Base-by-base conservation (phyloP, 2,113 vertebrate genomes). In the Tyrannus savana region DNA sequence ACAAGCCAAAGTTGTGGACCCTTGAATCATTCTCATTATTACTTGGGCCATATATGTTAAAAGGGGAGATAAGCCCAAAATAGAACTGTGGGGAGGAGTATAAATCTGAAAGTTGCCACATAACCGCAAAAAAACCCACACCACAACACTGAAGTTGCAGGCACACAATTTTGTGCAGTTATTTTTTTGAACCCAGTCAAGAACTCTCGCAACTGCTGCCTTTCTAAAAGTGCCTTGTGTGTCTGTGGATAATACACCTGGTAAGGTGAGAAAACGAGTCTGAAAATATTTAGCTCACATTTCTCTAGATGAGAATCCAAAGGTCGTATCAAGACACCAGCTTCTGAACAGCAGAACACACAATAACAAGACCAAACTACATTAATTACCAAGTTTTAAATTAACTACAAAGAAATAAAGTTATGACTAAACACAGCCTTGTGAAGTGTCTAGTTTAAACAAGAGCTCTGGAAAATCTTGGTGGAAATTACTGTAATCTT, bases 161-260 rank as follows among this genome's bases (percentile, higher is more conserved):
- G 53, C 33, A 37, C 0, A 0, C 1, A 1, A 18, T n/a, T 90
- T 85, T 44, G 47, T 4, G 11, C 24, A 14, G 16, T 33, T 50
- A 17, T 56, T 76, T 73, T 71, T 67, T 33, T 71, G 47, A 84
- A 67, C 12, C 35, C 44, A 59, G 12, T 1, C 1, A 5, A 58
- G 19, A 58, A 12, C 30, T 71, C 42, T 55, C 33, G 21, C 39
- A 71, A 30, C 17, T 1, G 2, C 53, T 59, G 30, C 49, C 68
- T 71, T 55, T 55, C 64, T 41, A 41, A n/a, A 84, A 46, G 52
- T 46, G 30, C 27, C 31, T 49, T 14, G 28, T 21, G 9, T 62
- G 23, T 8, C 37, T 10, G 9, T 1, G 5, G 25, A 18, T 15
- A 41, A 41, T 41, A 12, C 12, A 74, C 2, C 60, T 4, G 23